Percentiles rank a stretch among this genome's conserved stretches.
Conservation (phyloP, 1,140 invertebrate species). For the Caenorhabditis brenneri region DNA sequence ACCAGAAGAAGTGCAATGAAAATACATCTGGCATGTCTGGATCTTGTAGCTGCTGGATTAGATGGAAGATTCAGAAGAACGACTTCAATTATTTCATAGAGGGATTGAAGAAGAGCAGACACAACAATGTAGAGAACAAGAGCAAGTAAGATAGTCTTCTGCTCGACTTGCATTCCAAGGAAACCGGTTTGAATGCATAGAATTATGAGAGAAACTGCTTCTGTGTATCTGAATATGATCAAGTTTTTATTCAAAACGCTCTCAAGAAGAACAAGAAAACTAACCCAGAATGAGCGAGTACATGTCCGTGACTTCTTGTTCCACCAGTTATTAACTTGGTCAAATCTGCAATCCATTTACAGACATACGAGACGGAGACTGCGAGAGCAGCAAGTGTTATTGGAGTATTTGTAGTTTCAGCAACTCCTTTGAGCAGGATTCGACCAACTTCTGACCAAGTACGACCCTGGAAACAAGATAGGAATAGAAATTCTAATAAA, state of each 20-base stretch:
- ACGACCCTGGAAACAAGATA: slow-evolving; percentile 47
- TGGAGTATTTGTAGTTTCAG: slow-evolving; percentile 71
- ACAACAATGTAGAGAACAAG: slow-evolving; percentile 73
- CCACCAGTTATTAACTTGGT: slow-evolving; percentile 74
- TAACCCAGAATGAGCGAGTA: slow-evolving; percentile 72
- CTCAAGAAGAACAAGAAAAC: neutral
- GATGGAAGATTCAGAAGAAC: slow-evolving; percentile 76
- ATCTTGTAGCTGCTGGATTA: slow-evolving; percentile 82
- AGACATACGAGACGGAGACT: slow-evolving; percentile 74
- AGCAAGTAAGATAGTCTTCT: slow-evolving; percentile 74
- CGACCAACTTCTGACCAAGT: slow-evolving; percentile 49
- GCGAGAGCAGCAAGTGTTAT: slow-evolving; percentile 74
- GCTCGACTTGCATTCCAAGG: slow-evolving; percentile 74
- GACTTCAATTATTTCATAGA: slow-evolving; percentile 76
- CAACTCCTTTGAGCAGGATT: slow-evolving; percentile 52
- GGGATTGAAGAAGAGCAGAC: slow-evolving; percentile 75
- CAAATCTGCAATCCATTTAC: slow-evolving; percentile 72
- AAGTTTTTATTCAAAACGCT: no score
- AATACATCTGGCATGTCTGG: slow-evolving; percentile 82
- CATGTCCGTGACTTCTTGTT: slow-evolving; percentile 71
- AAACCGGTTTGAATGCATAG: slow-evolving; percentile 75
- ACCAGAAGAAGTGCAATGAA: slow-evolving; percentile 83
- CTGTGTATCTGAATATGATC: slow-evolving; percentile 71
- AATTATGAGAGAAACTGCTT: slow-evolving; percentile 75
- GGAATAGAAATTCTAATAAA: no score